phyloP scores from a whole-genome alignment of 2,888 invertebrate species.

The Scaptomyza polygonia region DNA sequence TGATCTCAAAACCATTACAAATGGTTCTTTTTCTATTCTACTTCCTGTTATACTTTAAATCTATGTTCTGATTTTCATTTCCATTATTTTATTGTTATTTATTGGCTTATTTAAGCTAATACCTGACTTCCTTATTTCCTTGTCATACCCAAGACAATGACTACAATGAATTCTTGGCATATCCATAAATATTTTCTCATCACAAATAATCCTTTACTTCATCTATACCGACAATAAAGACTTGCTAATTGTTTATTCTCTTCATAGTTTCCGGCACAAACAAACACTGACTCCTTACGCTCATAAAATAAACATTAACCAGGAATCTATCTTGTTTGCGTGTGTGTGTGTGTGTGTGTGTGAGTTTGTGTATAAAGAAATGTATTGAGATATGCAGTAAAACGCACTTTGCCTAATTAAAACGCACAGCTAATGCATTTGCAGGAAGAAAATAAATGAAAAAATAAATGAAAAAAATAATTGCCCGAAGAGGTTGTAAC shows the following conservation, averaged over 20 bases:
- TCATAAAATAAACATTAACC: slow-evolving; percentile 29
- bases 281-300: slow-evolving; percentile 5
- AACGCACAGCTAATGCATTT: slow-evolving; percentile 40
- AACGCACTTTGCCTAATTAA: slow-evolving; percentile 71
- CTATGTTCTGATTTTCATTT: too few relatives aligned
- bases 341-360: neutral
- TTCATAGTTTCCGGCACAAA: slow-evolving; percentile 15
- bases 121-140: neutral
- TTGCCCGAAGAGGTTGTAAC: slow-evolving; percentile 18
- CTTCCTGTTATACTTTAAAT: neutral
- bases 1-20: neutral
- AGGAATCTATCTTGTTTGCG: neutral
- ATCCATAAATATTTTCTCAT: slow-evolving; percentile 1
- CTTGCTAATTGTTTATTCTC: slow-evolving; percentile 12
- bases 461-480: neutral
- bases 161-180: neutral
- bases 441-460: slow-evolving; percentile 23
- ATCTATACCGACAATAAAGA: slow-evolving; percentile 1
- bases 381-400: slow-evolving; percentile 7
- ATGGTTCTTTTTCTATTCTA: too few relatives aligned
- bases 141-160: neutral
- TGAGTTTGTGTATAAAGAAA: neutral
- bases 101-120: neutral
- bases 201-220: slow-evolving; percentile 13
- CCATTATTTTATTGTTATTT: neutral